These are phyloP conservation scores for Philaethria dido DNA, from an alignment of 2,888 invertebrate species.

Conservation along the genomic window DNA sequence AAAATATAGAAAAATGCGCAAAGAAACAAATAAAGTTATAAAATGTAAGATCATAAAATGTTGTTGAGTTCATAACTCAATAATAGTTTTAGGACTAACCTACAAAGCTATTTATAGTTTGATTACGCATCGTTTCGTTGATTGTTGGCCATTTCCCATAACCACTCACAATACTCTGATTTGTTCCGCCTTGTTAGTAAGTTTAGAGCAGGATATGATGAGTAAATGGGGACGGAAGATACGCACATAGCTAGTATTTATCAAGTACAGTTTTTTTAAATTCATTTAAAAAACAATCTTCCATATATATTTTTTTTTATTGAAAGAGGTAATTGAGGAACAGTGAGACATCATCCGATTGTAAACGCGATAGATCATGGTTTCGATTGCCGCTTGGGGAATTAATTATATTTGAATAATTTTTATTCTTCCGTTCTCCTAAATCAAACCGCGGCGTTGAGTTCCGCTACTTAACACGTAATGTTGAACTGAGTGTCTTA, in stretches of 20 bases:
- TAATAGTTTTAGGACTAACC: slow-evolving; percentile 53
- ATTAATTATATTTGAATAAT: too few relatives aligned
- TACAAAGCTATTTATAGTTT: slow-evolving; percentile 56
- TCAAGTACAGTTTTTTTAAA: too few relatives aligned
- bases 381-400: too few relatives aligned
- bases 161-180: slow-evolving; percentile 41
- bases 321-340: too few relatives aligned
- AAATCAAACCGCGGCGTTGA: too few relatives aligned
- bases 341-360: too few relatives aligned
- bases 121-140: slow-evolving; percentile 59
- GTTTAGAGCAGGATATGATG: neutral
- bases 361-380: too few relatives aligned
- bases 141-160: slow-evolving; percentile 39
- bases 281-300: too few relatives aligned
- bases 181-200: slow-evolving; percentile 26
- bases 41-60: neutral
- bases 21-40: neutral
- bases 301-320: too few relatives aligned
- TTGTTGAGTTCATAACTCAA: slow-evolving; percentile 32
- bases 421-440: too few relatives aligned
- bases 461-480: too few relatives aligned
- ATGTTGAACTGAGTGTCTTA: too few relatives aligned
- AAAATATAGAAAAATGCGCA: neutral
- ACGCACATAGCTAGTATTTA: neutral
- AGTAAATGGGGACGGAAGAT: neutral